Base-by-base conservation (phyloP, 2,113 vertebrate species). In the Lepisosteus oculatus region DNA sequence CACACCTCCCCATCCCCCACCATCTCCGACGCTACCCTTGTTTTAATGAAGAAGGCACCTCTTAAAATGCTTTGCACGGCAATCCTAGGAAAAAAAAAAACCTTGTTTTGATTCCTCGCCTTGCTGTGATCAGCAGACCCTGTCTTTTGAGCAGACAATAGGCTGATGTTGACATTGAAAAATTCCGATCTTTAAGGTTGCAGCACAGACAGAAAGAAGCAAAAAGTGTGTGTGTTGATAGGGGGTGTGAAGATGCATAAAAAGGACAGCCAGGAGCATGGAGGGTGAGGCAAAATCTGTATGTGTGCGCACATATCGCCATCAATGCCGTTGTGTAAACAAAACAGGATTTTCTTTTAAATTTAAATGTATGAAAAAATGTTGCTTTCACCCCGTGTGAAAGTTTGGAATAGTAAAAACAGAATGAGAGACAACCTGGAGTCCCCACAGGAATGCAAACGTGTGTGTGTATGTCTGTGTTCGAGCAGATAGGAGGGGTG, bases 41-140 rank as follows among this genome's bases (percentile, higher is more conserved):
- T 51, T 51, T 51, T 51, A 51, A 77, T 73, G 74, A 74, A 77
- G 80, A 76, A 14, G 29, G 42, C 63, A 77, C 77, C 79, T 75
- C 77, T 79, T 71, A 78, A 81, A 83, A 82, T 75, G 78, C 81
- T 81, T 82, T 43, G 56, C 73, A 47, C 29, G 44, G 41, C 73
- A 70, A 72, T 75, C 65, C 69, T 74, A 69, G 82, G 79, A 76
- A 76, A 82, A 84, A 85, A 81, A 80, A 85, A 83, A 79, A 79
- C 80, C 83, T 84, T 29, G 29, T 29, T 29, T 29, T 1, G 80
- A 78, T 80, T 85, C 80, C 72, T 77, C 63, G 81, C 85, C 77
- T 80, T 88, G 88, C 89, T 90, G 86, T 86, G 86, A 90, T 92
- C 88, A 90, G 89, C 89, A 88, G 70, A 84, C 81, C 80, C 77